A percentile compares a stretch with the other conserved stretches of the same genome.
phyloP scores from a whole-genome alignment of 2,113 vertebrate genomes.

The Nesogale talazaci region DNA sequence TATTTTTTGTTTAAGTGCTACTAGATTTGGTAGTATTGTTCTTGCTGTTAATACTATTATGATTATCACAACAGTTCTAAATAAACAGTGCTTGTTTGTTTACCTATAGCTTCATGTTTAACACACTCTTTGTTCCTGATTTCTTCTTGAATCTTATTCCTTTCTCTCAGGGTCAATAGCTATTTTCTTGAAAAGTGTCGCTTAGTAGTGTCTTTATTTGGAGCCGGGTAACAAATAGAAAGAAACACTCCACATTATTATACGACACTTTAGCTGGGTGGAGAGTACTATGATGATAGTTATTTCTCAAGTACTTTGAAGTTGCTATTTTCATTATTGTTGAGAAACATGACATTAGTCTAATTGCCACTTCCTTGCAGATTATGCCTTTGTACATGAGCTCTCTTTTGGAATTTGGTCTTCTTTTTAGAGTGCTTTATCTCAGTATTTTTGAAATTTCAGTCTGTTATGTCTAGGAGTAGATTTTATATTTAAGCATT shows the following conservation, averaged over 20 bases:
- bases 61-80: neutral
- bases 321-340: neutral
- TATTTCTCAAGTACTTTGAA: slow-evolving; percentile 2
- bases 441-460: neutral
- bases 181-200: neutral
- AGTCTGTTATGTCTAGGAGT: neutral
- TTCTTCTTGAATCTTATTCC: neutral
- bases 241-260: neutral
- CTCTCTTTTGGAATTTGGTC: neutral
- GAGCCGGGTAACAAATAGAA: neutral
- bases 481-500: slow-evolving; percentile 5
- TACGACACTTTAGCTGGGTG: neutral
- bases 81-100: neutral
- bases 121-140: neutral
- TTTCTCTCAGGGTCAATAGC: neutral
- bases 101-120: neutral
- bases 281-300: neutral
- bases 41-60: neutral
- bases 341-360: neutral
- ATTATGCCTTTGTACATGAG: neutral
- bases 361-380: neutral
- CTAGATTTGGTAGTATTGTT: neutral
- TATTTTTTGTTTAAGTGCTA: neutral
- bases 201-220: neutral
- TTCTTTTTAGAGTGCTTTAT: neutral